Conservation (phyloP, 2,888 invertebrate genomes). For the Polymixis flavicincta region DNA sequence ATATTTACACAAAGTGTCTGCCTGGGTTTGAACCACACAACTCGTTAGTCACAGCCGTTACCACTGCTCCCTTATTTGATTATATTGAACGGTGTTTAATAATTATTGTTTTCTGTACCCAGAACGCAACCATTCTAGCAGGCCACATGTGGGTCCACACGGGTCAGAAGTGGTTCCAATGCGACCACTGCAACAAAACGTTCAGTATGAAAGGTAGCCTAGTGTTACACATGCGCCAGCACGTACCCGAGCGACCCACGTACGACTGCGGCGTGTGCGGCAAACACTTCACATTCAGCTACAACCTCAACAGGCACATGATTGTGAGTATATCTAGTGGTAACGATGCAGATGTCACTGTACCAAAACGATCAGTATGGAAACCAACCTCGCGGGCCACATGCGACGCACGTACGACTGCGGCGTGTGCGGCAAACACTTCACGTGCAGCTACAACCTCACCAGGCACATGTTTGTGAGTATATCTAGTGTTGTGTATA, state of each 20-base stretch:
- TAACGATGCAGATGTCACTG: no score
- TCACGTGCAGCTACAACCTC: conserved; percentile 24
- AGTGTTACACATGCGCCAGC: conserved; percentile 15
- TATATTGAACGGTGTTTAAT: background rate
- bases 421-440: conserved; percentile 43
- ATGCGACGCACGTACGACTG: conserved; percentile 27
- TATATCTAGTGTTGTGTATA: background rate
- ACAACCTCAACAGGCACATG: conserved; percentile 46
- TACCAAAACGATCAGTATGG: conserved; percentile 19
- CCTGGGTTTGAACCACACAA: no score
- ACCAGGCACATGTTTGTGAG: conserved; percentile 56
- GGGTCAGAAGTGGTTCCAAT: conserved; percentile 38
- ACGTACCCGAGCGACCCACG: background rate
- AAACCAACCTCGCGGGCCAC: conserved; percentile 27
- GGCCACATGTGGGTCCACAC: conserved; percentile 53
- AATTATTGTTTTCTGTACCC: background rate
- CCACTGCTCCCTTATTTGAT: no score
- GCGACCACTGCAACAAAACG: conserved; percentile 45
- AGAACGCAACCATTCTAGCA: conserved; percentile 31
- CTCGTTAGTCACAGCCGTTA: no score
- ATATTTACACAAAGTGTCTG: no score
- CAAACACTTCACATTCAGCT: conserved; percentile 24
- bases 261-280: conserved; percentile 45
- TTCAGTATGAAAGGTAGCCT: conserved; percentile 41
- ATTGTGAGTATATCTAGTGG: conserved; percentile 40